phyloP scores from a whole-genome alignment of 1,140 invertebrate species.

The Papilio glaucus region DNA sequence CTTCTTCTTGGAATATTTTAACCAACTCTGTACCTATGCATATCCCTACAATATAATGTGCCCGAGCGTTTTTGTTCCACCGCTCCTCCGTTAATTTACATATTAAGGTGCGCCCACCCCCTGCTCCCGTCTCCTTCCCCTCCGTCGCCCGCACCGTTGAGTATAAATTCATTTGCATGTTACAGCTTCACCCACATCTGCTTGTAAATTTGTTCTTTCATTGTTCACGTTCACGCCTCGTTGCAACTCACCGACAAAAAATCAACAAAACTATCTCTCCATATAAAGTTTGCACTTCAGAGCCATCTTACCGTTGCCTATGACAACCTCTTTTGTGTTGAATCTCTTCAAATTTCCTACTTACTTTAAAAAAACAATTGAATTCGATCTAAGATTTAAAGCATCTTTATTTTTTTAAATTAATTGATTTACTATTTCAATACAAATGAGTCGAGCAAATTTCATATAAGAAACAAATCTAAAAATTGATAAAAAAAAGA shows the following conservation, averaged over 20 bases:
- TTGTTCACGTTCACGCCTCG: conserved; percentile 4
- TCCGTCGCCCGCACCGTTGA: not conserved
- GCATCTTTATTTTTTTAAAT: too few species aligned
- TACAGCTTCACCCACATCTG: conserved; percentile 36
- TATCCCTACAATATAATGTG: conserved; percentile 6
- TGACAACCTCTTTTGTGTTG: too few species aligned
- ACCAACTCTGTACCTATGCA: not conserved
- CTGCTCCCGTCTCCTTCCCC: not conserved
- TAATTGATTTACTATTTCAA: too few species aligned
- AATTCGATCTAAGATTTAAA: too few species aligned
- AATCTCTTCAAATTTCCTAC: too few species aligned
- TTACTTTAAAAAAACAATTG: too few species aligned
- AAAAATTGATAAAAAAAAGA: not conserved
- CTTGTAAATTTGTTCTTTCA: conserved; percentile 30
- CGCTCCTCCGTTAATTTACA: conserved; percentile 26
- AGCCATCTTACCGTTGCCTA: too few species aligned
- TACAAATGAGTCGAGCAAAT: too few species aligned
- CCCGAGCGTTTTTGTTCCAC: conserved; percentile 9
- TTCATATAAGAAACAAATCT: not conserved
- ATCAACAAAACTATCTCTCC: not conserved
- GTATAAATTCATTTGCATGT: conserved; percentile 38
- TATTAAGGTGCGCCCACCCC: conserved; percentile 26
- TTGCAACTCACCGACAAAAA: not conserved
- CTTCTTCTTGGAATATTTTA: too few species aligned
- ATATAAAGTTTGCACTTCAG: too few species aligned